Conservation (phyloP, 1,140 invertebrate genomes). For the Drosophila orosa region DNA sequence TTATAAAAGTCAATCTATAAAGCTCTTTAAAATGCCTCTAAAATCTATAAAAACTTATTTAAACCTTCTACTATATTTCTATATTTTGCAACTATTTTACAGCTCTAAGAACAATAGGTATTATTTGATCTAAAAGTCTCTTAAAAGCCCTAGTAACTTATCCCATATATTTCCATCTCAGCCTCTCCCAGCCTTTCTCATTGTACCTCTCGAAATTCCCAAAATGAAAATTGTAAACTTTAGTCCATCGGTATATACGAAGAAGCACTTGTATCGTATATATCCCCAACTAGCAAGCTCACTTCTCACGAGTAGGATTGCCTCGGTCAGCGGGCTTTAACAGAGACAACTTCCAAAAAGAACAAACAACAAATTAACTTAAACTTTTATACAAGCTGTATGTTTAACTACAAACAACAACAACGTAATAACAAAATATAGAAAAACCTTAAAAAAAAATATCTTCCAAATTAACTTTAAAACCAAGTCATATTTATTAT, state of each 20-base stretch:
- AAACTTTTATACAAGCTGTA: conserved; percentile 74
- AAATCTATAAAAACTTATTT: neutral
- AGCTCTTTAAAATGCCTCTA: neutral
- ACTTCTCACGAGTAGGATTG: conserved; percentile 50
- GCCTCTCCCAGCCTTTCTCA: conserved; percentile 24
- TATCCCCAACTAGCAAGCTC: conserved; percentile 48
- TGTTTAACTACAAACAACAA: conserved; percentile 61
- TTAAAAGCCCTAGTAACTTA: neutral
- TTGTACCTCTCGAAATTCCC: conserved; percentile 13
- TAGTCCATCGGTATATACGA: conserved; percentile 39
- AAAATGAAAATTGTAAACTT: conserved; percentile 11
- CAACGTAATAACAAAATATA: conserved; percentile 26
- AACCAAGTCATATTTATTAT: conserved; percentile 53
- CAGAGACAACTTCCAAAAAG: conserved; percentile 60
- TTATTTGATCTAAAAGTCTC: neutral
- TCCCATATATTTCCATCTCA: neutral
- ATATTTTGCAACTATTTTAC: neutral
- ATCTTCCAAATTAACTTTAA: conserved; percentile 80
- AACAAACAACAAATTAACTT: conserved; percentile 59
- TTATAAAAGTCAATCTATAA: neutral
- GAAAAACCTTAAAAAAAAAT: conserved; percentile 51
- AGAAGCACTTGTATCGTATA: conserved; percentile 18
- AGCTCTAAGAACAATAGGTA: neutral
- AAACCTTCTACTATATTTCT: neutral
- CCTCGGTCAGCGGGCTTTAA: conserved; percentile 50